Percentiles rank a stretch among this genome's conserved stretches.
Evolutionary conservation across 2,113 vertebrate genomes (phyloP).

Genomic region (Coreoperca whiteheadi): DNA sequence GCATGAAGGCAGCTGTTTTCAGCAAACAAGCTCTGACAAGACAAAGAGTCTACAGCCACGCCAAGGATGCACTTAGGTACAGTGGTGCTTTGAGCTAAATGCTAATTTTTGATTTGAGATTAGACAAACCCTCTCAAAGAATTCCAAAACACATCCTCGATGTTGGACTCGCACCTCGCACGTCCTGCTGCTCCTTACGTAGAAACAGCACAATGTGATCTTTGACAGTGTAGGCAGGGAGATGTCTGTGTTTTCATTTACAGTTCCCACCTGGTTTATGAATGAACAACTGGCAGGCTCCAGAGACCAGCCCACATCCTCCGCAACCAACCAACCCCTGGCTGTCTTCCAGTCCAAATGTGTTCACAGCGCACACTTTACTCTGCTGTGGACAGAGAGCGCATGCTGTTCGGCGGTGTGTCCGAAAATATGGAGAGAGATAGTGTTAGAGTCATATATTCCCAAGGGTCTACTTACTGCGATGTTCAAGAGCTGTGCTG

Average conservation of each 20-base stretch:
- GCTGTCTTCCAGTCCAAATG: constrained; percentile 78
- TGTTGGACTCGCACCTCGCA: background rate
- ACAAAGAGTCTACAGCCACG: background rate
- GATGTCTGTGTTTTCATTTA: constrained; percentile 80
- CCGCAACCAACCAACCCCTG: constrained; percentile 73
- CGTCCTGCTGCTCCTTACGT: constrained; percentile 28
- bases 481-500: constrained; percentile 35
- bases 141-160: constrained; percentile 13
- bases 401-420: constrained; percentile 41
- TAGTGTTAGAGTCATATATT: constrained; percentile 27
- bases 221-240: constrained; percentile 64
- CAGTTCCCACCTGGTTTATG: constrained; percentile 80
- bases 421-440: constrained; percentile 43
- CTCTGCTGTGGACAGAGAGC: constrained; percentile 52
- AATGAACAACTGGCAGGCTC: constrained; percentile 79
- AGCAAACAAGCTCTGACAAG: no score
- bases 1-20: no score
- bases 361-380: constrained; percentile 64
- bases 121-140: constrained; percentile 1
- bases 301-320: constrained; percentile 80
- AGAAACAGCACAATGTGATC: constrained; percentile 74
- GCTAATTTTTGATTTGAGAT: background rate
- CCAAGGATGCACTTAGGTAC: background rate
- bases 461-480: constrained; percentile 41
- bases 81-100: background rate